Percentiles rank a stretch among this genome's conserved stretches.
These are phyloP conservation scores for Rambutsinella grinnellia DNA, from an alignment of 2,888 invertebrate species.

Conservation along the genomic window DNA sequence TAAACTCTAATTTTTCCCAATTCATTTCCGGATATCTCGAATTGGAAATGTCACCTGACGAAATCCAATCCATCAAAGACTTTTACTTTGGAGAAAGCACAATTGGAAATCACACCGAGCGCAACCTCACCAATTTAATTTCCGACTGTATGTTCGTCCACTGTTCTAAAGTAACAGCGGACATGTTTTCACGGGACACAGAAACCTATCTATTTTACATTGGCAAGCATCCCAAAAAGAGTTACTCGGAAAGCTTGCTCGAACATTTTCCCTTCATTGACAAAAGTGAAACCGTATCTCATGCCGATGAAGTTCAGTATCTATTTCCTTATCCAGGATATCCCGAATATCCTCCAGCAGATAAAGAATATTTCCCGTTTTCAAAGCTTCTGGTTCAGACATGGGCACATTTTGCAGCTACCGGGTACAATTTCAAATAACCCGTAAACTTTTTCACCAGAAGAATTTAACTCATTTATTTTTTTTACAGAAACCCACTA, in stretches of 20 bases:
- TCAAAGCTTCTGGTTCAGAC: constrained; percentile 43
- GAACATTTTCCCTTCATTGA: constrained; percentile 28
- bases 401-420: constrained; percentile 52
- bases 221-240: constrained; percentile 38
- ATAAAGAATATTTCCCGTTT: constrained; percentile 43
- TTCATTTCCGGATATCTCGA: not conserved
- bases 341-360: constrained; percentile 36
- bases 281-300: constrained; percentile 13
- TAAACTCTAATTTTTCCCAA: constrained; percentile 28
- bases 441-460: not conserved
- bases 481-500: constrained; percentile 9
- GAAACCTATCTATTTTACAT: constrained; percentile 42
- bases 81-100: constrained; percentile 53
- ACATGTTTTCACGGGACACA: constrained; percentile 13
- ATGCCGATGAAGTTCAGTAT: constrained; percentile 58
- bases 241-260: constrained; percentile 23
- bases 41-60: constrained; percentile 18
- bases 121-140: constrained; percentile 42
- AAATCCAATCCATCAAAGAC: constrained; percentile 8
- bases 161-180: constrained; percentile 37
- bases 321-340: constrained; percentile 48
- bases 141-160: constrained; percentile 41
- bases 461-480: too few relatives aligned
- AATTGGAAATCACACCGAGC: constrained; percentile 42
- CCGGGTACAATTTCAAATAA: constrained; percentile 37